These are phyloP conservation scores for Laupala kohalensis DNA, from an alignment of 1,140 invertebrate species.

Conservation along the genomic window DNA sequence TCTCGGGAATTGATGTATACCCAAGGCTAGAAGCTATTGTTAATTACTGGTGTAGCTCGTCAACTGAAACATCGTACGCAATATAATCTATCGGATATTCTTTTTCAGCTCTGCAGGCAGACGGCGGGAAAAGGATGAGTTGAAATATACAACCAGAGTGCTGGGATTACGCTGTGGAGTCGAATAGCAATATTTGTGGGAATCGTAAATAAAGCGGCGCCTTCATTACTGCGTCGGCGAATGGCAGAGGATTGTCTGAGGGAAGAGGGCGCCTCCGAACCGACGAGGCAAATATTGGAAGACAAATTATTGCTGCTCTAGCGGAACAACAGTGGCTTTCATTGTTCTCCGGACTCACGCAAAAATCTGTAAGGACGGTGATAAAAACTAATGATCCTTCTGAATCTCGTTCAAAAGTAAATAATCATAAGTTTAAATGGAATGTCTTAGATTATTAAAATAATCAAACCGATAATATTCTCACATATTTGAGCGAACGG, in stretches of 20 bases:
- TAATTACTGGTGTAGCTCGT: neutral
- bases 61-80: neutral
- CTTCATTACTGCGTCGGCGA: neutral
- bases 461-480: too few species aligned
- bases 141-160: neutral
- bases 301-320: too few species aligned
- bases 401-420: too few species aligned
- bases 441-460: too few species aligned
- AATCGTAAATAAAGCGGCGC: neutral
- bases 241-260: neutral
- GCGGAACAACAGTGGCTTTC: too few species aligned
- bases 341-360: too few species aligned
- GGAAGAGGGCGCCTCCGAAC: neutral
- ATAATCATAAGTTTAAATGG: too few species aligned
- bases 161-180: neutral
- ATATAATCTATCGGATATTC: neutral
- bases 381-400: too few species aligned
- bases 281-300: too few species aligned
- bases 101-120: neutral
- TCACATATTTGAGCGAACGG: too few species aligned
- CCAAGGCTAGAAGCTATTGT: neutral
- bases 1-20: neutral
- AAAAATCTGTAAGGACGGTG: too few species aligned
- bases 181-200: neutral
- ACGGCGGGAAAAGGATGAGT: neutral